Evolutionary conservation across 1,140 invertebrate species (phyloP).

Genomic region (Atta colombica): DNA sequence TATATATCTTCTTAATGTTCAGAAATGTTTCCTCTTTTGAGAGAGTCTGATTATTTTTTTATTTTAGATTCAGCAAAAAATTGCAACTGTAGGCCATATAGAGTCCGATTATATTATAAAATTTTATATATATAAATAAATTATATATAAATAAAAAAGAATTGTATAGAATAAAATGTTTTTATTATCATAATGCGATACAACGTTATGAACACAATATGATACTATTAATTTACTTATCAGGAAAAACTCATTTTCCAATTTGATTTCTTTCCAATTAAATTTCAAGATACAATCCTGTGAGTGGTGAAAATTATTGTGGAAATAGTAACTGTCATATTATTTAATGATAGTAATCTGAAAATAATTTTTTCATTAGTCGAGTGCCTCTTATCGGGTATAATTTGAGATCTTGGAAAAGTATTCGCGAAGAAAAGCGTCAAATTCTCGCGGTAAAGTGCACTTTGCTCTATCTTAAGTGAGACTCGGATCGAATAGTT

Average conservation of each 20-base stretch:
- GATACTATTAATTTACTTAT: slow-evolving; percentile 13
- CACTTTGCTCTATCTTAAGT: slow-evolving; percentile 52
- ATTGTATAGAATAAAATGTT: background rate
- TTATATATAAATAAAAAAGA: background rate
- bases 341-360: slow-evolving; percentile 35
- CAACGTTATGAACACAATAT: background rate
- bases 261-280: slow-evolving; percentile 26
- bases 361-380: slow-evolving; percentile 59
- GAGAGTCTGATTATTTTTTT: too few species aligned
- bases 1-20: too few species aligned
- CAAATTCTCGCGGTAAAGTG: slow-evolving; percentile 47
- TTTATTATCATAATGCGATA: background rate
- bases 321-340: slow-evolving; percentile 24
- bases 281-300: background rate
- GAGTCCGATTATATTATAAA: too few species aligned
- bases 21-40: too few species aligned
- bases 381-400: slow-evolving; percentile 55
- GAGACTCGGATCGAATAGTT: slow-evolving; percentile 25
- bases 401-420: slow-evolving; percentile 40
- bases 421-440: slow-evolving; percentile 41
- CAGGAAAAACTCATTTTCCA: background rate
- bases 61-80: too few species aligned
- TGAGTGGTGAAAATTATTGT: slow-evolving; percentile 14
- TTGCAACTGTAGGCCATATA: too few species aligned
- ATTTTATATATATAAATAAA: background rate